phyloP scores from a whole-genome alignment of 2,797 vertebrate genomes.

The Crenuchus spilurus region DNA sequence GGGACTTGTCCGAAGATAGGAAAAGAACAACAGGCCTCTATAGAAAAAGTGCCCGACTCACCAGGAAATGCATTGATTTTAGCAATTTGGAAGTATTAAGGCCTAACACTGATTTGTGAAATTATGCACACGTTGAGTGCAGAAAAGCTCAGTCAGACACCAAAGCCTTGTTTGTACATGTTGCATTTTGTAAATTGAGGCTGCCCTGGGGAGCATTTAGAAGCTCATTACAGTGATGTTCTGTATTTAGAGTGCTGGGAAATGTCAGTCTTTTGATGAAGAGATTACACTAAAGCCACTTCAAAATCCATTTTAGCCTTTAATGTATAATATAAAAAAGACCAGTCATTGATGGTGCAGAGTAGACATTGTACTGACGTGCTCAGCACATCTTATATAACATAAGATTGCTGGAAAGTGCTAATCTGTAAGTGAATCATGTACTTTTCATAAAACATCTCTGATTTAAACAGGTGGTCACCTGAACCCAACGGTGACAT shows the following conservation, averaged over 20 bases:
- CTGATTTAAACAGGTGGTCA: slow-evolving; percentile 79
- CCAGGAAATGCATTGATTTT: too few species aligned
- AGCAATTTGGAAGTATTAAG: too few species aligned
- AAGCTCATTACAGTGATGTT: neutral
- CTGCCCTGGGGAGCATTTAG: neutral
- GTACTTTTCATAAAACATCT: neutral
- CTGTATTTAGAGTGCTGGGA: neutral
- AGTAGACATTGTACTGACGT: neutral
- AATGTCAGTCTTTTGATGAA: neutral
- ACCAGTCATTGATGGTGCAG: neutral
- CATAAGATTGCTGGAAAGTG: neutral
- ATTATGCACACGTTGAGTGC: too few species aligned
- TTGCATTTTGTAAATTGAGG: neutral
- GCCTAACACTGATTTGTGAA: too few species aligned
- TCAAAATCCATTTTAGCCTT: neutral
- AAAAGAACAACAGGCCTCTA: too few species aligned
- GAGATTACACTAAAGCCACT: neutral
- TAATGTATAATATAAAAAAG: neutral
- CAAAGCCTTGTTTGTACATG: neutral
- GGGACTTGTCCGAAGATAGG: too few species aligned
- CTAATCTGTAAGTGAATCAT: neutral
- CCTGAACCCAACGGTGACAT: slow-evolving; percentile 88
- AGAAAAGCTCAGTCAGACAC: too few species aligned
- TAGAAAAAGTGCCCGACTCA: too few species aligned
- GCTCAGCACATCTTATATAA: neutral